phyloP scores from a whole-genome alignment of 2,113 vertebrate genomes.

The Grantiella picta region DNA sequence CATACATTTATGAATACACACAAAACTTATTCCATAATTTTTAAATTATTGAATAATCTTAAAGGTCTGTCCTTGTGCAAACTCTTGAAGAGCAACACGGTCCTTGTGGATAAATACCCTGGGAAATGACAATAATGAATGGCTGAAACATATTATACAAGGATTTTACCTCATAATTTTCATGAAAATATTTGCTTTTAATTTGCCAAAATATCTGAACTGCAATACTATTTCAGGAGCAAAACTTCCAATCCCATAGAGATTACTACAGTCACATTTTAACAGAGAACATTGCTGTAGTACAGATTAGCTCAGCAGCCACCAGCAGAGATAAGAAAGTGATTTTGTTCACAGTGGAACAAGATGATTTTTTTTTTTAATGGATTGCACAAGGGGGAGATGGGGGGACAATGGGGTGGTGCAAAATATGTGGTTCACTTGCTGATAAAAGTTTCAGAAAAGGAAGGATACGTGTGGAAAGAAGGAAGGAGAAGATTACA shows the following conservation, averaged over 20 bases:
- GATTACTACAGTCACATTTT: neutral
- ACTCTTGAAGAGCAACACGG: neutral
- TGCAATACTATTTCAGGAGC: neutral
- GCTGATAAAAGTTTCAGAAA: neutral
- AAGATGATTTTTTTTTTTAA: neutral
- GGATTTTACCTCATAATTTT: neutral
- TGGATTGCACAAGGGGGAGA: neutral
- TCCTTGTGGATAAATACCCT: neutral
- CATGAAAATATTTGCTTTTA: slow-evolving; percentile 21
- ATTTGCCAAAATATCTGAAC: neutral
- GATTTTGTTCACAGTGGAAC: neutral
- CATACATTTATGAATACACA: neutral
- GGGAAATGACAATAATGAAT: neutral
- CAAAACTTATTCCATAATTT: too few species aligned
- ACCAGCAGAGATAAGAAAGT: neutral
- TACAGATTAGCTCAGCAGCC: slow-evolving; percentile 10
- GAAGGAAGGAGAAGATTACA: neutral
- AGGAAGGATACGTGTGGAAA: neutral
- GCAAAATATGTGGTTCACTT: neutral
- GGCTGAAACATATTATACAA: neutral
- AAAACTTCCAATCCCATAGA: slow-evolving; percentile 2
- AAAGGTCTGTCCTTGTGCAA: neutral
- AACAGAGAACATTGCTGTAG: neutral
- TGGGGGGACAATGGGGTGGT: neutral
- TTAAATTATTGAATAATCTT: neutral